Evolutionary conservation across 37 sponge, comb jelly and placozoan genomes (phyloP), one percentile per base, ranked within the genome.

Genomic region (Halisarca cf. caerulea): DNA sequence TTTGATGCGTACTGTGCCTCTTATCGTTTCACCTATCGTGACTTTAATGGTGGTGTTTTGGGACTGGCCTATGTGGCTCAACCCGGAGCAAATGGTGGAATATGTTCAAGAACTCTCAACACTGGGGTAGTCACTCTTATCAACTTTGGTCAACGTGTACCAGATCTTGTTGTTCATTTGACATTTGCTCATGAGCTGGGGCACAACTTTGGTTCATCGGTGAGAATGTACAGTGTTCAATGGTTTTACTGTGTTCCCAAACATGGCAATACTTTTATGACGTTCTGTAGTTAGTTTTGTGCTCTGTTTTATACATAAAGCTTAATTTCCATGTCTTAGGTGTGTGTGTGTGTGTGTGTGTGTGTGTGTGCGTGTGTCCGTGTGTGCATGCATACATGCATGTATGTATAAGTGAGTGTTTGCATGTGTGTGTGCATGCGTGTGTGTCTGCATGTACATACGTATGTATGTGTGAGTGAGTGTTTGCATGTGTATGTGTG

Each of bases 111-210:
- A 66, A 90, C 82, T 0, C 86, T 97, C 25, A 97, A 97, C 86
- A 95, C 98, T 62, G 98, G 92, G 21, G 88, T 97, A 58, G 95
- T 97, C 39, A 92, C 98, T 0, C 53, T 87, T 0, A 53, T 92
- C 44, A 97, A 97, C 88, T 97, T 79, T 86, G 90, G 88, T 33
- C 42, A 58, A 27, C 23, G 82, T 0, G 91, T 97, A 4, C 79
- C 91, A 17, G 61, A 75, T 0, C 33, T 40, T 7, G 88, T 95
- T 15, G 59, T 87, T 30, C 78, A 59, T 17, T 79, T 97, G 27
- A 97, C 98, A 0, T 89, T 97, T 70, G 93, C 98, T 77, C 98
- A 97, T 81, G 95, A 97, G 79, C 85, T 90, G 30, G 98, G 98
- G 38, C 98, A 97, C 77, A 97, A 97, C 87, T 95, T 97, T 84